Conservation (phyloP, 2,888 invertebrate genomes). For the Cactoblastis cactorum region DNA sequence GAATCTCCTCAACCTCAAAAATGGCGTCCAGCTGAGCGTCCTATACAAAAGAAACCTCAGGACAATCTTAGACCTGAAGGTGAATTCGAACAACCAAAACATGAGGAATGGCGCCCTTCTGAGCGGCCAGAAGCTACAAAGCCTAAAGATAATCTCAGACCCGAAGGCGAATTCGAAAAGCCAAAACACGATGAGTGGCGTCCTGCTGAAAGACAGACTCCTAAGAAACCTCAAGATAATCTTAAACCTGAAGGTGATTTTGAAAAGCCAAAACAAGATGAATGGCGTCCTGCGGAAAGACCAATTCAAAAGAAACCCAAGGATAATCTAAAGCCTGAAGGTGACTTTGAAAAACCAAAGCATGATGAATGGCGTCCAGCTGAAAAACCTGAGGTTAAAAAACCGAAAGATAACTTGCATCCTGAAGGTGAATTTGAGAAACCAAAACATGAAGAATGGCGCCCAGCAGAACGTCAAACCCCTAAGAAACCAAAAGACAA, state of each 20-base stretch:
- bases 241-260: conserved; percentile 63
- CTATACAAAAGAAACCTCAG: conserved; percentile 12
- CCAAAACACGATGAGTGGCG: conserved; percentile 58
- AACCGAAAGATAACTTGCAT: conserved; percentile 65
- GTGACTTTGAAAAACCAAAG: conserved; percentile 66
- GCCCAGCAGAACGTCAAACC: conserved; percentile 29
- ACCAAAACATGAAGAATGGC: conserved; percentile 50
- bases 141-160: conserved; percentile 57
- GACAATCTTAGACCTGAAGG: conserved; percentile 55
- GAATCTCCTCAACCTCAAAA: conserved; percentile 54
- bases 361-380: conserved; percentile 48
- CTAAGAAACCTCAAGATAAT: conserved; percentile 65
- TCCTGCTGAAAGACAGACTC: conserved; percentile 65
- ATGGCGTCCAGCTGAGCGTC: conserved; percentile 68
- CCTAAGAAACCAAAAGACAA: conserved; percentile 61
- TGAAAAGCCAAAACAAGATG: conserved; percentile 30
- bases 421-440: conserved; percentile 76
- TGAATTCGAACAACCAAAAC: conserved; percentile 64
- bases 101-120: conserved; percentile 56
- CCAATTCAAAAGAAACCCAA: conserved; percentile 66
- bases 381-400: conserved; percentile 34
- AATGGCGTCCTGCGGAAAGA: conserved; percentile 44
- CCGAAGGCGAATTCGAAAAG: conserved; percentile 78
- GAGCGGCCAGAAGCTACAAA: conserved; percentile 53
- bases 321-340: conserved; percentile 77